Percentiles rank a stretch among this genome's conserved stretches.
Evolutionary conservation across 2,113 vertebrate species (phyloP).

Genomic region (Anhinga anhinga): DNA sequence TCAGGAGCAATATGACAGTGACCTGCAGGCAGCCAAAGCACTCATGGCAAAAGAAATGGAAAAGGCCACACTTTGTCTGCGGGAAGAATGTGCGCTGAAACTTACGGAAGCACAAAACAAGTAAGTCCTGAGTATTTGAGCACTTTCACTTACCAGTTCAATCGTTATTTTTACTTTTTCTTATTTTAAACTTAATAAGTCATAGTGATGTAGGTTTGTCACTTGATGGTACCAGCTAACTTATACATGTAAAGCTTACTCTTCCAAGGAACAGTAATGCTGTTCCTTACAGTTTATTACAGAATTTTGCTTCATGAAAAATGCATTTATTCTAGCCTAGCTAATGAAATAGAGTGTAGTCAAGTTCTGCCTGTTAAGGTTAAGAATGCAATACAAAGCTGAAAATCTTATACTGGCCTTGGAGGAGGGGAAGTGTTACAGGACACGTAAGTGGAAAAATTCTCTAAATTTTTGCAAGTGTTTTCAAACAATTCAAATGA

Average conservation of each 20-base stretch:
- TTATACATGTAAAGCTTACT: rapidly evolving
- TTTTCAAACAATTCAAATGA: not conserved
- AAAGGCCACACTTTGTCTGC: slow-evolving; percentile 41
- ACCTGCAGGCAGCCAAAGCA: slow-evolving; percentile 63
- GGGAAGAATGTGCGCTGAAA: slow-evolving; percentile 73
- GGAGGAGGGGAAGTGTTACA: not conserved
- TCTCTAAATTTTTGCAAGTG: not conserved
- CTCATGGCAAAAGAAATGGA: slow-evolving; percentile 71
- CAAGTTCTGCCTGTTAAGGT: not conserved
- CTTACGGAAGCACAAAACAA: slow-evolving; percentile 75
- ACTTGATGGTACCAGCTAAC: not conserved
- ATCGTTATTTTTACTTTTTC: not conserved
- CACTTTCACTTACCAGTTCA: not conserved
- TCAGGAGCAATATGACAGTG: slow-evolving; percentile 57
- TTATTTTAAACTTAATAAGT: not conserved
- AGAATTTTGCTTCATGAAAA: not conserved
- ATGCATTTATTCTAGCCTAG: not conserved
- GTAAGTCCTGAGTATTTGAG: slow-evolving; percentile 57
- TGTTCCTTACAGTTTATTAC: rapidly evolving
- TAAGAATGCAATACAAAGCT: not conserved
- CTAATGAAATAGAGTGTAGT: not conserved
- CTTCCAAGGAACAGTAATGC: not conserved
- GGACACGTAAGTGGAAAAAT: not conserved
- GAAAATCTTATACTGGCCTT: not conserved
- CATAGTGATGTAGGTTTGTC: not conserved